phyloP scores from a whole-genome alignment of 2,888 invertebrate species.

The Polydrusus cervinus region DNA sequence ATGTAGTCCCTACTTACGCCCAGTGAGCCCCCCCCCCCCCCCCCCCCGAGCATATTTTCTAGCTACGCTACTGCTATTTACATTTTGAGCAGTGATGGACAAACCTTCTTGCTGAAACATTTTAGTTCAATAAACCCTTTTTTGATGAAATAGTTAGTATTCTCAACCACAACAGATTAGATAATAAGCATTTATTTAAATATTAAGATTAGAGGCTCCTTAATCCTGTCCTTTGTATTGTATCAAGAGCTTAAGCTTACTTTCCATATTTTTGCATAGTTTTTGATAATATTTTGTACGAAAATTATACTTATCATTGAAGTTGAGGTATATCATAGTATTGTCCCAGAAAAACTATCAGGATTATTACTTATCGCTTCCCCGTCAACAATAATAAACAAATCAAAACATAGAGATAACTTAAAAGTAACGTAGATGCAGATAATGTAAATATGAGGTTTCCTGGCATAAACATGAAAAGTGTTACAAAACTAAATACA shows the following conservation, averaged over 20 bases:
- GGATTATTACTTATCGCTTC: slow-evolving; percentile 7
- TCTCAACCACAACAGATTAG: background rate
- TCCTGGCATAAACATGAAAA: too few species aligned
- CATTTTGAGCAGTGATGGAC: too few species aligned
- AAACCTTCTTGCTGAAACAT: too few species aligned
- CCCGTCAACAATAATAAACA: background rate
- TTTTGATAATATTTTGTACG: background rate
- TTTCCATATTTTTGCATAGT: slow-evolving; percentile 19
- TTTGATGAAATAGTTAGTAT: background rate
- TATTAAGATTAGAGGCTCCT: background rate
- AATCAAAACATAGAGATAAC: background rate
- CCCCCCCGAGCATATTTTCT: too few species aligned
- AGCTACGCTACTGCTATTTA: too few species aligned
- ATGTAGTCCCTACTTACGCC: too few species aligned
- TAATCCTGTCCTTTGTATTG: background rate
- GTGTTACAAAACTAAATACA: too few species aligned
- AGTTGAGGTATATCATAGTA: background rate
- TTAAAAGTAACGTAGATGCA: too few species aligned
- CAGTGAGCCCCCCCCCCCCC: too few species aligned
- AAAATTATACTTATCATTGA: background rate
- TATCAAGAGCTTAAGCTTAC: background rate
- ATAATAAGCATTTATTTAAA: background rate
- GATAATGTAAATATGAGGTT: too few species aligned
- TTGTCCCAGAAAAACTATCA: slow-evolving; percentile 10
- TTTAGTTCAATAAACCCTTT: too few species aligned